phyloP scores from a whole-genome alignment of 2,797 vertebrate species.

The Sarcophilus harrisii region DNA sequence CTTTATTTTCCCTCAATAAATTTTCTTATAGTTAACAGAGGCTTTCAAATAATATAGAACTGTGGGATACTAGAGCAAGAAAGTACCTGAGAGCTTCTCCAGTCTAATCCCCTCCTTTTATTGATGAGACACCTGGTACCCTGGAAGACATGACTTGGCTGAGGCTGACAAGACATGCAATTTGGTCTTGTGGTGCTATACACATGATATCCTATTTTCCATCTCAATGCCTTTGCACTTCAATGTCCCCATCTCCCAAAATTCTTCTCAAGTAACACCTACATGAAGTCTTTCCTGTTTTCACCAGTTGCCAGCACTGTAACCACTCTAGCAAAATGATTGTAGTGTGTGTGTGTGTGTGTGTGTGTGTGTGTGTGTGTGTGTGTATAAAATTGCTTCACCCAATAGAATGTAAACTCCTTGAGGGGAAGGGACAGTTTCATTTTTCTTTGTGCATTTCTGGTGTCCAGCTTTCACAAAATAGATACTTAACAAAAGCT shows the following conservation, averaged over 20 bases:
- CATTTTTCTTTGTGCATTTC: neutral
- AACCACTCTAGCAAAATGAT: neutral
- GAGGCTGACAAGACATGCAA: neutral
- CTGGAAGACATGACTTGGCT: neutral
- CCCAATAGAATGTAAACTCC: neutral
- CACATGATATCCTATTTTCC: neutral
- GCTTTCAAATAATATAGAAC: neutral
- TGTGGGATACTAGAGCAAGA: neutral
- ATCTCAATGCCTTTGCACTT: neutral
- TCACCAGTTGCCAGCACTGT: neutral
- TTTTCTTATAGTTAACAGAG: neutral
- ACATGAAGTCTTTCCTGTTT: neutral
- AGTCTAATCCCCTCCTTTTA: neutral
- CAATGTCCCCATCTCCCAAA: neutral
- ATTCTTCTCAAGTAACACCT: neutral
- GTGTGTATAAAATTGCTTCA: neutral
- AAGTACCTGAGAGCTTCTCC: neutral
- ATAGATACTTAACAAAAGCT: neutral
- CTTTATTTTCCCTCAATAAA: slow-evolving; percentile 1
- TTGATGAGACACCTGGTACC: neutral
- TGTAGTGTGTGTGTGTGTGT: no score
- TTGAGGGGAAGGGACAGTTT: neutral
- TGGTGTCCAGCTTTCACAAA: neutral
- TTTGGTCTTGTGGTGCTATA: neutral
- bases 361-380: neutral